Evolutionary conservation across 2,888 invertebrate species (phyloP).

Genomic region (Pammene fasciana): DNA sequence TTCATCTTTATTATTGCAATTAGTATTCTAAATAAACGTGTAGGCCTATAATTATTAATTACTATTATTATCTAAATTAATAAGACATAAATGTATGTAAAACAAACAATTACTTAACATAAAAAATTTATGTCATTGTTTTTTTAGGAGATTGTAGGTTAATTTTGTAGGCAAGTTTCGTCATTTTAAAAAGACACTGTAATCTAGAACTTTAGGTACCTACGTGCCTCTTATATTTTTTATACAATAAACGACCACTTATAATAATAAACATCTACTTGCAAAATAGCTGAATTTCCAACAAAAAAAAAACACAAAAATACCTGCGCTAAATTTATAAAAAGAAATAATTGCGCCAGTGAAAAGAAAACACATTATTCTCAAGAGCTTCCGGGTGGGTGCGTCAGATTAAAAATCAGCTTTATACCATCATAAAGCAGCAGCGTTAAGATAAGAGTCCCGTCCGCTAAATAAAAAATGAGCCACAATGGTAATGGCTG

Average conservation of each 20-base stretch:
- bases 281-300: background rate
- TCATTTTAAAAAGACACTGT: no score
- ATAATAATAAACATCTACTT: background rate
- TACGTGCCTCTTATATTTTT: no score
- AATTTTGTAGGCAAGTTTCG: no score
- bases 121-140: no score
- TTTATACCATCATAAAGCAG: conserved; percentile 82
- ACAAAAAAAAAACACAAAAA: background rate
- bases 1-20: background rate
- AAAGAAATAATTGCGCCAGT: conserved; percentile 57
- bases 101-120: no score
- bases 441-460: conserved; percentile 78
- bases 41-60: no score
- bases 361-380: conserved; percentile 42
- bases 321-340: conserved; percentile 17
- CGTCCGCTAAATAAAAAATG: conserved; percentile 81
- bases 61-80: no score
- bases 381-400: conserved; percentile 61
- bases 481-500: conserved; percentile 81
- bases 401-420: conserved; percentile 82
- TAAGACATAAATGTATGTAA: no score
- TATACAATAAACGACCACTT: no score
- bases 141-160: no score
- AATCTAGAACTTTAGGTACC: no score
- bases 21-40: background rate